Base-by-base conservation (phyloP, 2,113 vertebrate species). In the Microcebus griseorufus region DNA sequence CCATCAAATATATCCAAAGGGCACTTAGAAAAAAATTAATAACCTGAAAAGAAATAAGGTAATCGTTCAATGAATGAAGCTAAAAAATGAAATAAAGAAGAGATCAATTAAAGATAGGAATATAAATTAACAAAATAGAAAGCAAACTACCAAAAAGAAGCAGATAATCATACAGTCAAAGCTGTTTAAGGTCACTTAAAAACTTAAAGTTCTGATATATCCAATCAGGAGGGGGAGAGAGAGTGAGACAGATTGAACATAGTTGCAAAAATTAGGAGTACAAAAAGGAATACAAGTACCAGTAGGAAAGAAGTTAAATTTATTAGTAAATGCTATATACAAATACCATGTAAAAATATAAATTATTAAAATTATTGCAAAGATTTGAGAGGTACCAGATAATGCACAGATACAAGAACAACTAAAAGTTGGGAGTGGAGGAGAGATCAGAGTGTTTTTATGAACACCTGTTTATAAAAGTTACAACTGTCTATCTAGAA, bases 161-260 rank as follows among this genome's bases (percentile, higher is more conserved):
- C 64, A 69, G 62, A 85, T 90, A 51, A 85, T 78, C 48, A 78
- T 90, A 85, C 90, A 84, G 65, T 76, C 32, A 84, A 76, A 84
- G 9, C 2, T 84, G 3, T 78, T 62, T 62, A 85, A 70, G 34
- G 42, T 60, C 51, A 85, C 51, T 78, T 85, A 27, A 42, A 84
- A 84, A 51, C 2, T 70, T 60, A 85, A 62, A 76, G 3, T 81
- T 88, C 65, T 88, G 53, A 72, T 73, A 37, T 62, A 14, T 72
- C 25, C 60, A 22, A 51, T 72, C 42, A 81, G 34, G 37, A 27
- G 34, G 45, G 8, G n/a, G 60, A 48, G 11, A 42, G 13, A 6
- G 75, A 20, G 17, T 51, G 45, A 69, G 14, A 67, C 12, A 67
- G 14, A n/a, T 12, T 27, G 27, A 53, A 8, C 34, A 39, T 5